phyloP scores from a whole-genome alignment of 92 coral and sea anemone genomes.

The Parazoanthus atlanticus region DNA sequence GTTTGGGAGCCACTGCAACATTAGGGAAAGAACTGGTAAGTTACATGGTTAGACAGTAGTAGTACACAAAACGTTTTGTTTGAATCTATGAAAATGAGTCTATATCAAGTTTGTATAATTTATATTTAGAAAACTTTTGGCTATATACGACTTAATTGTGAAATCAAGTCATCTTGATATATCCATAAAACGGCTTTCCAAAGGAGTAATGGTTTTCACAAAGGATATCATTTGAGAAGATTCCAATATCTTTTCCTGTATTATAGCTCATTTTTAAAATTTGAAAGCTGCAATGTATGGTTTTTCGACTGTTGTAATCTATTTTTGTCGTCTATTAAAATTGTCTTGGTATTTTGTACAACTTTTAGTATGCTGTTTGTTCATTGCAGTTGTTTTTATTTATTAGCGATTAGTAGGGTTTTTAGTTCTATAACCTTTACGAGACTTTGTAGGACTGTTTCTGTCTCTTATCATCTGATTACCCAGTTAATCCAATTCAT shows the following conservation, averaged over 20 bases:
- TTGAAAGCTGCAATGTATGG: not conserved
- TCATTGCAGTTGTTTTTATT: not conserved
- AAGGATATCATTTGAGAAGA: slow-evolving; percentile 31
- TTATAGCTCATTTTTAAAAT: not conserved
- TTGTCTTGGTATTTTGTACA: not conserved
- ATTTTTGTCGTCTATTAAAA: not conserved
- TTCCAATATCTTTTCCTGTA: slow-evolving; percentile 33
- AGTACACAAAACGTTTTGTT: not conserved
- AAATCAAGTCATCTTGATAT: not conserved
- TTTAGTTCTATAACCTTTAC: not conserved
- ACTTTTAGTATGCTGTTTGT: too few species aligned
- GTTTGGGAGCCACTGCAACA: slow-evolving; percentile 86
- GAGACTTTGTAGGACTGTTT: too few species aligned
- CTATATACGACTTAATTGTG: not conserved
- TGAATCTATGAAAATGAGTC: not conserved
- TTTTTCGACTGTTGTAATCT: not conserved
- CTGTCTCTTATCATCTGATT: too few species aligned
- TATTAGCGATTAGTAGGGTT: not conserved
- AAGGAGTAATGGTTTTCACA: slow-evolving; percentile 12
- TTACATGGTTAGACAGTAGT: not conserved
- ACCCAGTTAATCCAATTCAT: too few species aligned
- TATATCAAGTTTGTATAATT: not conserved
- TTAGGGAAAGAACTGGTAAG: slow-evolving; percentile 93
- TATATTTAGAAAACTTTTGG: not conserved
- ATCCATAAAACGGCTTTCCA: not conserved